Evolutionary conservation across 1,140 invertebrate species (phyloP).

Genomic region (Cylas formicarius): DNA sequence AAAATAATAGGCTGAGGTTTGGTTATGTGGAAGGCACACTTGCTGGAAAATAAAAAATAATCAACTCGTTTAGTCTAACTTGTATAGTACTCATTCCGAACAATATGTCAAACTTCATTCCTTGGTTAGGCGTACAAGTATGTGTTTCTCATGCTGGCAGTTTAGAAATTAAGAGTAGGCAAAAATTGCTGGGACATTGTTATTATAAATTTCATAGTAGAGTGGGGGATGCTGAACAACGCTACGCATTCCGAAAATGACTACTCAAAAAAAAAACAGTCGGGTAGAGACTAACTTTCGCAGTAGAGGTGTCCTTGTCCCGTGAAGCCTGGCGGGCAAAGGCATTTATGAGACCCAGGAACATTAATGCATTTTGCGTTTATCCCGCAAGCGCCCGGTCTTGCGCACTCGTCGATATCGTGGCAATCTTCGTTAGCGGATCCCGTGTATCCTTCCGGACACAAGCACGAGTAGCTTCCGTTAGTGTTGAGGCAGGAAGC

Average conservation of each 20-base stretch:
- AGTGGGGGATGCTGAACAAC: too few relatives aligned
- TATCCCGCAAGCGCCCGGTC: slow-evolving; percentile 65
- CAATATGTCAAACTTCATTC: too few relatives aligned
- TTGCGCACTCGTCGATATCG: slow-evolving; percentile 63
- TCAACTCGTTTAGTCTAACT: too few relatives aligned
- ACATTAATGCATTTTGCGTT: slow-evolving; percentile 89
- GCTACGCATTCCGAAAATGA: too few relatives aligned
- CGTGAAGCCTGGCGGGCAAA: slow-evolving; percentile 77
- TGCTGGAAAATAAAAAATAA: too few relatives aligned
- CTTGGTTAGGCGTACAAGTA: too few relatives aligned
- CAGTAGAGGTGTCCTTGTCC: slow-evolving; percentile 63
- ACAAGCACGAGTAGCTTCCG: slow-evolving; percentile 67
- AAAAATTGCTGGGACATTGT: too few relatives aligned
- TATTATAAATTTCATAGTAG: too few relatives aligned
- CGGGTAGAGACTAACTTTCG: slow-evolving; percentile 69
- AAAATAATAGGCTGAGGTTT: slow-evolving; percentile 17
- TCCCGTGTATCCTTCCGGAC: slow-evolving; percentile 64
- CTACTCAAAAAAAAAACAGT: too few relatives aligned
- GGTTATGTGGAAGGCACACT: slow-evolving; percentile 33
- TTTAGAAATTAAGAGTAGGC: too few relatives aligned
- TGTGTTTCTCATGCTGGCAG: too few relatives aligned
- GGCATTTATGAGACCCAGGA: slow-evolving; percentile 86
- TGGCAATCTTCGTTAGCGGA: slow-evolving; percentile 45
- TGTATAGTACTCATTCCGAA: too few relatives aligned
- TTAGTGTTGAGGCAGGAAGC: slow-evolving; percentile 68